These are phyloP conservation scores for Luscinia megarhynchos DNA, from an alignment of 2,797 vertebrate genomes.

Conservation along the genomic window DNA sequence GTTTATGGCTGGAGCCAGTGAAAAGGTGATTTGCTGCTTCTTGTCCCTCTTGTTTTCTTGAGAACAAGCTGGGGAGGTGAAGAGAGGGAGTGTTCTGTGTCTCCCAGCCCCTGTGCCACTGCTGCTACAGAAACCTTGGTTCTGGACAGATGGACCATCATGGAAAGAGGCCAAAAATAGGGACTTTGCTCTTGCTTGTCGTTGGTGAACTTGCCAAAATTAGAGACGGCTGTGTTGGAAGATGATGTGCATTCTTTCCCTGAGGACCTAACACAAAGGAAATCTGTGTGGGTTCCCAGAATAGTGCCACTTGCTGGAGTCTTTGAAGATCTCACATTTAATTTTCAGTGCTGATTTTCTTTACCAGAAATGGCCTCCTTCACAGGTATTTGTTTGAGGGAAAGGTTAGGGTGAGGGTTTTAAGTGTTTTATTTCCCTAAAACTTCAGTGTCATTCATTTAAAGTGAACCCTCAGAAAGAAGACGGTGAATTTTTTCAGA, in stretches of 20 bases:
- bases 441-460: neutral
- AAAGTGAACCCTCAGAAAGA: neutral
- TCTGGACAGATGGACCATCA: neutral
- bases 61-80: neutral
- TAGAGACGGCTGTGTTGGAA: neutral
- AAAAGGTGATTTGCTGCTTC: neutral
- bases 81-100: neutral
- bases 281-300: neutral
- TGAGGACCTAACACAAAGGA: neutral
- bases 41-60: neutral
- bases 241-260: accelerated
- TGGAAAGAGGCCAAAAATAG: neutral
- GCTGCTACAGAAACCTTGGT: neutral
- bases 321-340: neutral
- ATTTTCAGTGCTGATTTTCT: neutral
- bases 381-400: neutral
- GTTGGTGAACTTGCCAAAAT: neutral
- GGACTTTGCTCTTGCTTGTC: neutral
- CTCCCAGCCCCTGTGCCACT: neutral
- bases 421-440: neutral
- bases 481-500: neutral
- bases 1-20: neutral
- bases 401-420: neutral
- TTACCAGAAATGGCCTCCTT: neutral
- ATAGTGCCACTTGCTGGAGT: neutral